Conservation (phyloP, 2,888 invertebrate species). For the Petrolisthes cinctipes region DNA sequence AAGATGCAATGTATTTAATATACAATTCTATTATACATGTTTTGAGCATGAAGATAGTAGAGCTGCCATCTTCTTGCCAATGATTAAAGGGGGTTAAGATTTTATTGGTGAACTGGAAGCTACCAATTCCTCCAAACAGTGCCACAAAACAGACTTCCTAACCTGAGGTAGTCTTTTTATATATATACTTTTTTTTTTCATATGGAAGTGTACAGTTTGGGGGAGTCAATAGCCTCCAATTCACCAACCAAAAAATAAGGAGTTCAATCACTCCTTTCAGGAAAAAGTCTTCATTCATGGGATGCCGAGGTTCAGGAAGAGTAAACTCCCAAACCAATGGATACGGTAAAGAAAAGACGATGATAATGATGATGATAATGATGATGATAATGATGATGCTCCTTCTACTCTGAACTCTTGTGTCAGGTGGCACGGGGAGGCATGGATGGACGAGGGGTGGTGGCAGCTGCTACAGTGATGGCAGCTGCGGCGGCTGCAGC, state of each 20-base stretch:
- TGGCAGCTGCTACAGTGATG: slow-evolving; percentile 23
- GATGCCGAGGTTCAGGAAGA: slow-evolving; percentile 6
- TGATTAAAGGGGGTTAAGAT: too few relatives aligned
- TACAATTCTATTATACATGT: background rate
- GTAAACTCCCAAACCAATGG: background rate
- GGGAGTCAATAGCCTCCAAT: too few relatives aligned
- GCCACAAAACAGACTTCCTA: too few relatives aligned
- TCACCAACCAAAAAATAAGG: too few relatives aligned
- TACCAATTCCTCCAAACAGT: background rate
- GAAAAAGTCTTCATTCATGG: slow-evolving; percentile 13
- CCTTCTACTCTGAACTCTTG: slow-evolving; percentile 55
- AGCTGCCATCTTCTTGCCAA: background rate
- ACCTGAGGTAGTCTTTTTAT: too few relatives aligned
- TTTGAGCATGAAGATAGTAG: background rate
- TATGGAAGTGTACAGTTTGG: too few relatives aligned
- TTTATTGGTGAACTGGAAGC: too few relatives aligned
- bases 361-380: too few relatives aligned
- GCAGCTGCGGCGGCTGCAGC: slow-evolving; percentile 26
- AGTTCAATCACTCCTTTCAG: slow-evolving; percentile 10
- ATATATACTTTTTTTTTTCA: too few relatives aligned
- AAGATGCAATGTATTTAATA: slow-evolving; percentile 15
- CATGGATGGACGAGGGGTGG: slow-evolving; percentile 46
- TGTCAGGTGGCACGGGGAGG: slow-evolving; percentile 59
- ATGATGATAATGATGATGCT: background rate
- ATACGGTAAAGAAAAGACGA: too few relatives aligned